Evolutionary conservation across 35 echinoderm and acorn worm species (phyloP).

Genomic region (Amphiura filiformis): DNA sequence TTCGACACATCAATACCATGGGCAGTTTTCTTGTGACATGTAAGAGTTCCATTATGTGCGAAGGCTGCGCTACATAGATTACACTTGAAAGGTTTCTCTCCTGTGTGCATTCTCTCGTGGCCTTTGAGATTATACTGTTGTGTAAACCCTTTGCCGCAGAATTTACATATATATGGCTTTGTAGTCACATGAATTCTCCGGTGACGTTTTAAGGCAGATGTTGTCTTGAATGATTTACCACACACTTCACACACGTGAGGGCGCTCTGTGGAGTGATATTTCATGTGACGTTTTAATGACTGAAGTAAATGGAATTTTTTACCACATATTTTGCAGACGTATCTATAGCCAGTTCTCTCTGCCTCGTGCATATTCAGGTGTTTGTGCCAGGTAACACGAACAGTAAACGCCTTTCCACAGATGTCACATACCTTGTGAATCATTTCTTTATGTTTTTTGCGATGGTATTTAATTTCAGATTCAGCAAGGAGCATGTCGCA

Average conservation of each 20-base stretch:
- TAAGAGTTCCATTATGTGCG: not conserved
- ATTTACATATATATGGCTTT: not conserved
- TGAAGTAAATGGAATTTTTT: not conserved
- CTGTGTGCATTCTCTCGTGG: conserved; percentile 2
- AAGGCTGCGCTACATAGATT: conserved; percentile 7
- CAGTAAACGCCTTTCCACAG: not conserved
- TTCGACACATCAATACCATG: not conserved
- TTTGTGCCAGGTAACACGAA: not conserved
- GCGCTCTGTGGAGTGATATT: not conserved
- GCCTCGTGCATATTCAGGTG: not conserved
- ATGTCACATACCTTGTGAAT: not conserved
- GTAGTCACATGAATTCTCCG: not conserved
- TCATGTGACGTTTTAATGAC: not conserved
- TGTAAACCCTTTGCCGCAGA: not conserved
- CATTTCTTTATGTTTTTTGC: not conserved
- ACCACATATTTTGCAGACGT: not conserved
- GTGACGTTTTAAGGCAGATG: not conserved
- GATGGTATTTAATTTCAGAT: no score
- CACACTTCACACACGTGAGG: conserved; percentile 17
- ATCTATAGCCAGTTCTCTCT: not conserved
- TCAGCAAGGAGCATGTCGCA: no score
- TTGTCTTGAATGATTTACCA: not conserved
- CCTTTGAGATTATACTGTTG: not conserved
- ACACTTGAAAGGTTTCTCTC: conserved; percentile 20
- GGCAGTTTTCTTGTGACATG: not conserved